phyloP scores from a whole-genome alignment of 2,888 invertebrate genomes.

The Plagodis pulveraria region DNA sequence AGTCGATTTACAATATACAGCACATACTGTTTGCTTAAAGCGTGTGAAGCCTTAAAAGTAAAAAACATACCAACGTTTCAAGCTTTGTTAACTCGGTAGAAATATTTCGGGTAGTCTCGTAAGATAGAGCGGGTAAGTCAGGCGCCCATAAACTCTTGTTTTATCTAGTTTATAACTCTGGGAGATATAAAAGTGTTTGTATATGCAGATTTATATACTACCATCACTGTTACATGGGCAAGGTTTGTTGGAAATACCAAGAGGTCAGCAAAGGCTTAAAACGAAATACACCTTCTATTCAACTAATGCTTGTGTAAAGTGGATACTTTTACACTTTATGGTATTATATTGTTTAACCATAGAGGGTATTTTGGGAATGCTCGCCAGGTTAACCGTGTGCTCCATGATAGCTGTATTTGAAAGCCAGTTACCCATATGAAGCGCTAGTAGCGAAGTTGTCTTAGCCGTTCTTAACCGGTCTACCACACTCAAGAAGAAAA shows the following conservation, averaged over 20 bases:
- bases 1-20: too few relatives aligned
- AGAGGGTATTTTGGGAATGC: too few relatives aligned
- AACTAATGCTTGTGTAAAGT: neutral
- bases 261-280: conserved; percentile 10
- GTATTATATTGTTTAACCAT: too few relatives aligned
- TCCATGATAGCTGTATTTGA: too few relatives aligned
- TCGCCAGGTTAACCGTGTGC: too few relatives aligned
- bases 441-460: too few relatives aligned
- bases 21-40: neutral
- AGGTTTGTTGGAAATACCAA: conserved; percentile 19
- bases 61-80: conserved; percentile 1
- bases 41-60: neutral
- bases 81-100: conserved; percentile 2
- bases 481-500: too few relatives aligned
- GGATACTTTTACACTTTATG: too few relatives aligned
- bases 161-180: conserved; percentile 26
- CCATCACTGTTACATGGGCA: conserved; percentile 18
- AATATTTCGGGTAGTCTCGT: conserved; percentile 10
- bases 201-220: conserved; percentile 13
- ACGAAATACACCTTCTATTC: neutral
- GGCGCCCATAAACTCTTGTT: conserved; percentile 24
- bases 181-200: conserved; percentile 21
- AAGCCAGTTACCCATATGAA: too few relatives aligned
- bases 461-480: too few relatives aligned
- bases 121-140: conserved; percentile 9